Percentiles rank a stretch among this genome's conserved stretches.
Conservation (phyloP, 2,888 invertebrate genomes). For the Nudaria mundana region DNA sequence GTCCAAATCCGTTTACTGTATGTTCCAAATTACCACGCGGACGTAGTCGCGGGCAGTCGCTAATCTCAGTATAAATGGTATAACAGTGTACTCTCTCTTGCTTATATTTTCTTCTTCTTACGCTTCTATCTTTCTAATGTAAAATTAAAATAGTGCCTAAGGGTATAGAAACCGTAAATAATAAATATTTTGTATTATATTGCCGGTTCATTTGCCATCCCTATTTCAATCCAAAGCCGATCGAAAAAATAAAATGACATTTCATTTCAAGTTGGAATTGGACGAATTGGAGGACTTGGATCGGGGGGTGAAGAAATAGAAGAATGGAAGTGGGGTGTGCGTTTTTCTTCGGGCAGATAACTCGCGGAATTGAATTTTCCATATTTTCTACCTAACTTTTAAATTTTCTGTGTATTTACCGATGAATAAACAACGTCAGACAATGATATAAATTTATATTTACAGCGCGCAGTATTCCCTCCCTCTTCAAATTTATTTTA, state of each 20-base stretch:
- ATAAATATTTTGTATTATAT: no score
- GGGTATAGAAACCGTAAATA: neutral
- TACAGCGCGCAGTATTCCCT: conserved; percentile 24
- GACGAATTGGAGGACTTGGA: no score
- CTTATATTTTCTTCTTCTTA: no score
- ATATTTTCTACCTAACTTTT: conserved; percentile 45
- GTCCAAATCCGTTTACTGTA: no score
- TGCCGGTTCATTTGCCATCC: neutral
- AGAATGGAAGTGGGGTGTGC: conserved; percentile 49
- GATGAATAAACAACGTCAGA: conserved; percentile 23
- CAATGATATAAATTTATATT: conserved; percentile 25
- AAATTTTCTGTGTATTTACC: conserved; percentile 41
- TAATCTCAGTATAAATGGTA: no score
- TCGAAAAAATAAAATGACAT: conserved; percentile 64
- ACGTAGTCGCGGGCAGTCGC: no score
- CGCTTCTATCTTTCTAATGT: no score
- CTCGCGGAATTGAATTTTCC: conserved; percentile 51
- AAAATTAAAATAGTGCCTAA: no score
- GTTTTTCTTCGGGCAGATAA: conserved; percentile 50
- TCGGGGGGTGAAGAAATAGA: conserved; percentile 56
- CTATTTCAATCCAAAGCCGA: conserved; percentile 39
- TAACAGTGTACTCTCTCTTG: no score
- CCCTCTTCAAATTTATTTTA: conserved; percentile 27
- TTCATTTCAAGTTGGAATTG: no score
- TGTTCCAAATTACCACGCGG: no score